Evolutionary conservation across 2,797 vertebrate species (phyloP), one percentile per base, ranked within the genome.

Genomic region (Eleutherodactylus coqui): DNA sequence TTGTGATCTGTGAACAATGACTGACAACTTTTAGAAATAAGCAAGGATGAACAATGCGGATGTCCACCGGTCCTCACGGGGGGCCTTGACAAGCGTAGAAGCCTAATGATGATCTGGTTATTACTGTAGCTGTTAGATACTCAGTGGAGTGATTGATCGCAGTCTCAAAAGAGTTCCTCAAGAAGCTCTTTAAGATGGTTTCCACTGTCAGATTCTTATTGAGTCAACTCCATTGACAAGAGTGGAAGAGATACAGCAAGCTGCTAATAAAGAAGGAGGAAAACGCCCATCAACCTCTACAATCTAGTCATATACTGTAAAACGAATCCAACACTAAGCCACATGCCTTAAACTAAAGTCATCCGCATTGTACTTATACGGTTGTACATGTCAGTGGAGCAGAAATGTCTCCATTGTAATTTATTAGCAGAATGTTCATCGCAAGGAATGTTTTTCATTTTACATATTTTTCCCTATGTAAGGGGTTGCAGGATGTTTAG

Each of bases 131-230:
- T 70, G 64, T 45, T 49, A 72, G 77, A 55, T 79, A 73, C 84
- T 47, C 84, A 73, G 84, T 34, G 84, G 83, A 79, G 60, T 85
- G 83, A 85, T 85, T 85, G 79, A 79, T 79, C 75, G 79, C 38
- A 11, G 64, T 85, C 83, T 79, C 83, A n/a, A 60, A 78, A 85
- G 83, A 70, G 83, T 70, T 79, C 53, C 75, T 53, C 14, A 85
- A 85, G 83, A 82, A 82, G 45, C 49, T 72, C 34, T 29, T 21
- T 34, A 36, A 53, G 80, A 27, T 34, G 19, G 4, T 70, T 69
- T 72, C 16, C n/a, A 38, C 67, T 82, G 69, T 36, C 60, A 82
- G 67, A 73, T 36, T 29, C 27, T 21, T 72, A 43, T 41, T 83
- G 69, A 41, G 17, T 45, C 81, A 60, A 55, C 69, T 55, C n/a